phyloP scores from a whole-genome alignment of 2,888 invertebrate genomes.

The Pammene aurita region DNA sequence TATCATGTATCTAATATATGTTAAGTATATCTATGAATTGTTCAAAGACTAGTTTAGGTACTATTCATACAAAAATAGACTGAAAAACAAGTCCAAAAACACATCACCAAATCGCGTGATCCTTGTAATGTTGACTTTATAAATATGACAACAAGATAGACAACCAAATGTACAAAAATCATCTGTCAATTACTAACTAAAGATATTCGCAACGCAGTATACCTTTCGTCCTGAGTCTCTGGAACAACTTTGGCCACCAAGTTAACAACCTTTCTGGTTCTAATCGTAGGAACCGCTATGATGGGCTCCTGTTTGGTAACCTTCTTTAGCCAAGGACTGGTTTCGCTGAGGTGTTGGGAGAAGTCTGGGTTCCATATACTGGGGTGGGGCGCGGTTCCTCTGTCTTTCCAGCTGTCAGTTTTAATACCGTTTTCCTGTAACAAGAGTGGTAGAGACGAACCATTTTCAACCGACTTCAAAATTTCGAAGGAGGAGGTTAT shows the following conservation, averaged over 20 bases:
- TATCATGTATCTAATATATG: too few relatives aligned
- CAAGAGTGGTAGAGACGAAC: background rate
- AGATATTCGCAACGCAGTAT: background rate
- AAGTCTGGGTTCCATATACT: slow-evolving; percentile 77
- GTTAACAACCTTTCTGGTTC: slow-evolving; percentile 64
- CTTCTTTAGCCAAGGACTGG: slow-evolving; percentile 67
- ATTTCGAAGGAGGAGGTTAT: too few relatives aligned
- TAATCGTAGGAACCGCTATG: slow-evolving; percentile 55
- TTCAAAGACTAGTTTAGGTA: too few relatives aligned
- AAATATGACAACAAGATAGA: too few relatives aligned
- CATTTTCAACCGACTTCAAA: too few relatives aligned
- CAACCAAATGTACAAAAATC: too few relatives aligned
- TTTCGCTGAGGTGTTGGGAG: slow-evolving; percentile 52
- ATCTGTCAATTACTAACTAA: too few relatives aligned
- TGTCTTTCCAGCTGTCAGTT: slow-evolving; percentile 70
- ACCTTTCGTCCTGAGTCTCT: slow-evolving; percentile 74
- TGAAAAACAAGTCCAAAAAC: too few relatives aligned
- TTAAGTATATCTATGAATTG: too few relatives aligned
- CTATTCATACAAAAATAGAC: too few relatives aligned
- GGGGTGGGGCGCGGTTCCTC: slow-evolving; percentile 64
- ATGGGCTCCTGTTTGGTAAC: slow-evolving; percentile 59
- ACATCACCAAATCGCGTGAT: too few relatives aligned
- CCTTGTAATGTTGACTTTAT: too few relatives aligned
- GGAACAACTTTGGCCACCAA: slow-evolving; percentile 69
- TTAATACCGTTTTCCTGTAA: slow-evolving; percentile 63